Base-by-base conservation (phyloP, 2,797 vertebrate species). In the Mionectes olivaceus region DNA sequence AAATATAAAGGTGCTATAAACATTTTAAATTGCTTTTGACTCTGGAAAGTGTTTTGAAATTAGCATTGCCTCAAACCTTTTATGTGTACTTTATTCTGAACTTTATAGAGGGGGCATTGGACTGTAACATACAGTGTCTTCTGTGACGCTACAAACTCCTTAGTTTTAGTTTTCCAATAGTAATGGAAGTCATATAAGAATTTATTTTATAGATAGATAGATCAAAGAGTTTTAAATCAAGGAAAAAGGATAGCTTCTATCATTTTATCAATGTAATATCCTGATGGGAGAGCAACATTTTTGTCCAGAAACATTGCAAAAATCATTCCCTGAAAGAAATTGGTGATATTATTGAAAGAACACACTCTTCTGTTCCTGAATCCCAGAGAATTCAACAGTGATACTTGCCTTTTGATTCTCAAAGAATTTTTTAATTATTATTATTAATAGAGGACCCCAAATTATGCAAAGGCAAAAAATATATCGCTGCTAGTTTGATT, bases 1-100 rank as follows among this genome's bases (percentile, higher is more conserved):
- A 94, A 97, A 96, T 92, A 85, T n/a, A 92, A 90, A 97, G 55
- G 44, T 65, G 52, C 46, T 85, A 84, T 85, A 97, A 94, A 91
- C 68, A 60, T 96, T 96, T 96, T 63, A 85, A 95, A 95, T 95
- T 90, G 83, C 70, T 89, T 91, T 93, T 89, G 69, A 68, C 75
- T 88, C 87, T 87, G 75, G 81, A 91, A 94, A 95, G 59, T 80
- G 59, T 94, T 95, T 89, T 91, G 64, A 80, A 86, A 95, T 91
- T 83, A 77, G 74, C 43, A n/a, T 39, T 90, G 77, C 89, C 74
- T 93, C 92, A 92, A 81, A 57, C 27, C 35, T 94, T 94, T 92
- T 68, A 91, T 67, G 73, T 41, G 44, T 85, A 65, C 23, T 94
- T 90, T 69, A 79, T 77, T 86, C 74, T 80, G 59, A 94, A 86